phyloP scores from a whole-genome alignment of 2,113 vertebrate species.

The Python bivittatus region DNA sequence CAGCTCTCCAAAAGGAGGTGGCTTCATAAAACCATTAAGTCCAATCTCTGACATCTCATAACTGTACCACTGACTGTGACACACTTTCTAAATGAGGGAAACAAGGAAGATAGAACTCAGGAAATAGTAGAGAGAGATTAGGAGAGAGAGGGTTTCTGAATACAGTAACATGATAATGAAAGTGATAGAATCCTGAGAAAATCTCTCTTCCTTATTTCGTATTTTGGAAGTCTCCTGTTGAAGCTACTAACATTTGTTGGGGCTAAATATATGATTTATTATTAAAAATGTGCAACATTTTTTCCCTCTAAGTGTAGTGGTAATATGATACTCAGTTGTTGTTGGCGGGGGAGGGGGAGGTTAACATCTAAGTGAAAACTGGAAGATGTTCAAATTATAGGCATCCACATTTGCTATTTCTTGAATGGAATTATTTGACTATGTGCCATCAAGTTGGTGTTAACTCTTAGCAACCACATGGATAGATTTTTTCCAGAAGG shows the following conservation, averaged over 20 bases:
- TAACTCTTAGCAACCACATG: no score
- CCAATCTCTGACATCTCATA: not conserved
- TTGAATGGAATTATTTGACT: no score
- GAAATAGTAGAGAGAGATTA: not conserved
- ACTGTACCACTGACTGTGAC: not conserved
- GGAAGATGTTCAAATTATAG: not conserved
- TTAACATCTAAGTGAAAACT: not conserved
- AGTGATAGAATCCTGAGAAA: not conserved
- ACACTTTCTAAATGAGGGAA: not conserved
- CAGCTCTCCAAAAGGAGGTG: not conserved
- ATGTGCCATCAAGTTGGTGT: no score
- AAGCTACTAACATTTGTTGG: not conserved
- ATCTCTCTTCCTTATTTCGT: not conserved
- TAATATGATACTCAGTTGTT: not conserved
- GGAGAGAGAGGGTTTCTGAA: not conserved
- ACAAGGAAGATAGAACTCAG: not conserved
- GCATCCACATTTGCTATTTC: not conserved
- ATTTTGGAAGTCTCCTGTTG: not conserved
- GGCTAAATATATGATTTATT: not conserved
- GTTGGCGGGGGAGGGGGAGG: no score
- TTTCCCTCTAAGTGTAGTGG: fast-evolving
- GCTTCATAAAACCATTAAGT: not conserved
- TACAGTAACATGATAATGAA: not conserved
- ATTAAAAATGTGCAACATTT: not conserved
- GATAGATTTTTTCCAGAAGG: no score